Base-by-base conservation (phyloP, 1,140 invertebrate species). In the Panagrolaimus sp. region DNA sequence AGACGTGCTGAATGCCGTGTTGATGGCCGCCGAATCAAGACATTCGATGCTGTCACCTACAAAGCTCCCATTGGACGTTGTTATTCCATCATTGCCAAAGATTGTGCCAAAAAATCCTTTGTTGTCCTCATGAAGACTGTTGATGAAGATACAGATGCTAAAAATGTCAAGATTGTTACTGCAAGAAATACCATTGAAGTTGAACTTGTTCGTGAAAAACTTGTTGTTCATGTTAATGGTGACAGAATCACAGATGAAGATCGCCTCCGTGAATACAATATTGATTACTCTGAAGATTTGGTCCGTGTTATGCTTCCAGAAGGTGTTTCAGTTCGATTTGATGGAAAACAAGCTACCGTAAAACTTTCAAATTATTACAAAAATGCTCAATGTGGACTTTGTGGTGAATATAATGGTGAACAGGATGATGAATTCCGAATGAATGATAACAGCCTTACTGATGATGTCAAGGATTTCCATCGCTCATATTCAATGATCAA, bases 341-440 rank as follows among this genome's bases (percentile, higher is more conserved):
- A 62, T 9, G 7, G 55, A 8, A 21, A 10, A 10, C 12, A 62
- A 17, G 8, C 17, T 9, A 9, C 17, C 28, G 24, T 26, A 12
- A 14, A 63, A 17, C 15, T 63, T 10, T 14, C 62, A 14, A 17
- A 38, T 15, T 14, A 62, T 15, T 72, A 73, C 71, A 71, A 73
- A 26, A 69, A 73, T 17, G 14, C 15, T 8, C 70, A 72, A 46
- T 72, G 71, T 62, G 71, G 71, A 24, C 47, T 72, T 32, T 72
- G 71, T 71, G 71, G 71, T 26, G 64, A 72, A 65, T 73, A 73
- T 64, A 47, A 72, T 47, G 70, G 38, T 44, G 58, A 72, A n/a
- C 58, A 48, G 12, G 63, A 71, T 7, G 70, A 72, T 43, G 71
- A 72, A 17, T 63, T 71, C 58, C 70, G 71, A 28, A 72, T 67